Base-by-base conservation (phyloP, 1,140 invertebrate genomes). In the Lordiphosa clarofinis region DNA sequence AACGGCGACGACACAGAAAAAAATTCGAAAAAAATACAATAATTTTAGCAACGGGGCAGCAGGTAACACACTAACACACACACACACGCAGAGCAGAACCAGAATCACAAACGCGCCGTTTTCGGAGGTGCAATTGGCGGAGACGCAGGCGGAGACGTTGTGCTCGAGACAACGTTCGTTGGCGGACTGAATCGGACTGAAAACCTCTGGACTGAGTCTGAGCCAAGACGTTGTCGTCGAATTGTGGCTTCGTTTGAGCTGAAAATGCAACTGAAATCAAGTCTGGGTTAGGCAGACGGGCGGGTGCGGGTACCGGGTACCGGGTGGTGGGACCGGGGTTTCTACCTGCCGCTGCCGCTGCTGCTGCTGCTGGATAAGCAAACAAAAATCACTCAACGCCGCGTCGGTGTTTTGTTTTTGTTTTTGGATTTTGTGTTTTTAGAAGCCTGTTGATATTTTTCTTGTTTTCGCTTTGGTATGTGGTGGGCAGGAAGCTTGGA, bases 81-180 rank as follows among this genome's bases (percentile, higher is more conserved):
- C 48, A 57, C 42, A 46, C 44, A 37, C 31, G 10, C 12, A 52
- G 39, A 53, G 12, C 31, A n/a, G 39, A 62, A 31, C 43, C 13
- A 54, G 50, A 44, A 48, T 44, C 59, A 31, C 21, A 48, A 9
- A 58, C 43, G 33, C 48, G 50, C 69, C 60, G 28, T 31, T 31
- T 31, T 31, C 7, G 36, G 54, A 21, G n/a, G 21, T 28, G n/a
- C 3, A 19, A 28, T 11, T 24, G 21, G 9, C 59, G 8, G 43
- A 56, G 21, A 40, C 33, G 47, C 35, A 73, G 69, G 57, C 57
- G 73, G 31, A 44, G 42, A 49, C 47, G 47, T 64, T 73, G 65
- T 58, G 65, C 67, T 81, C 75, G 64, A 69, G 53, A 71, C 60
- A 63, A 78, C 75, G 75, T 81, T 81, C 75, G 71, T 57, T 57